A percentile compares a stretch with the other conserved stretches of the same genome.
Conservation (phyloP, 2,888 invertebrate species). For the Hyalella azteca region DNA sequence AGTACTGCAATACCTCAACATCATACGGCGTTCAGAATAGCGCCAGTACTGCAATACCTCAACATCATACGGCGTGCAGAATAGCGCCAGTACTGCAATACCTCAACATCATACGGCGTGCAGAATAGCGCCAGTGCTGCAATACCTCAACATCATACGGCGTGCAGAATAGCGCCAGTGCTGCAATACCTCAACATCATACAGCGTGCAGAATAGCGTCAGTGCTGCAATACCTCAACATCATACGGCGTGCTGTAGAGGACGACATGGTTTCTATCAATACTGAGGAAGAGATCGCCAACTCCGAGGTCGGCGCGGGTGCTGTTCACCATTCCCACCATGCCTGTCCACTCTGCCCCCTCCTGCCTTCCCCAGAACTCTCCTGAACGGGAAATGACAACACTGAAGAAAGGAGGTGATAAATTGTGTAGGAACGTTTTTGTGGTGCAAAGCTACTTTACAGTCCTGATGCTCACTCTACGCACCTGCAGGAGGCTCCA, state of each 20-base stretch:
- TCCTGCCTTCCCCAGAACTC: conserved; percentile 40
- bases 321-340: conserved; percentile 45
- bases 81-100: background rate
- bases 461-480: too few relatives aligned
- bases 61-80: background rate
- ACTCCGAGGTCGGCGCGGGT: conserved; percentile 47
- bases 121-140: background rate
- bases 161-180: background rate
- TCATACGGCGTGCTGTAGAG: conserved; percentile 35
- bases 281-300: conserved; percentile 43
- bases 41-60: background rate
- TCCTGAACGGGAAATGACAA: background rate
- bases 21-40: too few relatives aligned
- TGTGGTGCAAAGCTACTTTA: too few relatives aligned
- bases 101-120: background rate
- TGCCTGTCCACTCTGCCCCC: conserved; percentile 46
- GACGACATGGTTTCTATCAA: background rate
- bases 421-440: too few relatives aligned
- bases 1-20: too few relatives aligned
- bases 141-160: background rate
- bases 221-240: background rate
- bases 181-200: background rate
- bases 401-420: too few relatives aligned
- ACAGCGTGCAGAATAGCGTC: background rate
- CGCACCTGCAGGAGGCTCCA: conserved; percentile 51